These are phyloP conservation scores for Mormyrus iriodes DNA, from an alignment of 2,113 vertebrate genomes.

Conservation along the genomic window DNA sequence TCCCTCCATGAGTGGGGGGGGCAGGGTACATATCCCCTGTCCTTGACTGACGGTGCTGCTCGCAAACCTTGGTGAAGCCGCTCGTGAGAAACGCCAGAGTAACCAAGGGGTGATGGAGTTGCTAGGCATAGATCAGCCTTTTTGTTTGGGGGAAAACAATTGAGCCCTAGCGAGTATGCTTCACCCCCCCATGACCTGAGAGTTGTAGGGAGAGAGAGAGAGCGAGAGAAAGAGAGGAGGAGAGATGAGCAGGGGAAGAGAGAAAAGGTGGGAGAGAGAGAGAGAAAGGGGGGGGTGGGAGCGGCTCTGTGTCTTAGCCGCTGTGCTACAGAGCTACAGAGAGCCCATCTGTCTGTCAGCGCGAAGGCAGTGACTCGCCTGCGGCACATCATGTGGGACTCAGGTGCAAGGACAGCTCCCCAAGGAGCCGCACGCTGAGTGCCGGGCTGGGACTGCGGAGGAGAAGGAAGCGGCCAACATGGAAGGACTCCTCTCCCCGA, in stretches of 20 bases:
- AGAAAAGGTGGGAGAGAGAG: neutral
- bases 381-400: constrained; percentile 30
- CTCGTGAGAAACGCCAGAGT: neutral
- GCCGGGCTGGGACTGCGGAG: constrained; percentile 49
- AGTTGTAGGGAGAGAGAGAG: constrained; percentile 32
- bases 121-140: constrained; percentile 9
- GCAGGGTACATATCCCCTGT: neutral
- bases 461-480: constrained; percentile 60
- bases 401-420: constrained; percentile 44
- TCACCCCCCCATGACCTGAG: constrained; percentile 15
- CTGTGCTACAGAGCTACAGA: constrained; percentile 40
- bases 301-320: constrained; percentile 38
- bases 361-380: constrained; percentile 48
- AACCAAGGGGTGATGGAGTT: constrained; percentile 16
- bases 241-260: neutral
- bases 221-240: neutral
- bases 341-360: constrained; percentile 58
- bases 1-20: neutral
- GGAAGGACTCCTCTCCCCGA: constrained; percentile 79
- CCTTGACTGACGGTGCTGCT: neutral
- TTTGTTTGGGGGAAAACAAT: constrained; percentile 24
- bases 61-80: neutral
- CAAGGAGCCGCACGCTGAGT: constrained; percentile 22
- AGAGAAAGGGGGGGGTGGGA: neutral
- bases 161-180: constrained; percentile 15